These are phyloP conservation scores for Bradypus variegatus DNA, from an alignment of 2,797 vertebrate genomes.

Conservation along the genomic window DNA sequence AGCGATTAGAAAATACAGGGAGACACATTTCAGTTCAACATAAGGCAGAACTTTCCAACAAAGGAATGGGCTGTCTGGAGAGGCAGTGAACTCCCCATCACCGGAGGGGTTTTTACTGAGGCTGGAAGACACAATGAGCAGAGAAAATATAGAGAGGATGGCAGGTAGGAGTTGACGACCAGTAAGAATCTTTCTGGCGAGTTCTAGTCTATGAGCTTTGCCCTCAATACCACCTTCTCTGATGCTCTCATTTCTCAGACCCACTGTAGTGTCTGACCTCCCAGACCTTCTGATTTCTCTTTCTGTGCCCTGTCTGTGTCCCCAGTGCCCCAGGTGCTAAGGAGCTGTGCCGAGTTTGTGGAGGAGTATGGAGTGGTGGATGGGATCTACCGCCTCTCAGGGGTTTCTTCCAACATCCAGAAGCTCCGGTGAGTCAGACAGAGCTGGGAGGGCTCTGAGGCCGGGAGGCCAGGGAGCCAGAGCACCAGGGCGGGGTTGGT, in stretches of 20 bases:
- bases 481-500: background rate
- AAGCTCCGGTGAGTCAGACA: slow-evolving; percentile 80
- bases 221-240: background rate
- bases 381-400: slow-evolving; percentile 92
- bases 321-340: slow-evolving; percentile 88
- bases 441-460: background rate
- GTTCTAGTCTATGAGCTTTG: background rate
- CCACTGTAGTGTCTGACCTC: background rate
- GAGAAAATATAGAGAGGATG: background rate
- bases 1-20: background rate
- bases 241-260: background rate
- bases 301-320: background rate
- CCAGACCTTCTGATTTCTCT: background rate
- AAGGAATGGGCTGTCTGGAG: background rate
- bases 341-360: slow-evolving; percentile 87
- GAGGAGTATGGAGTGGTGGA: slow-evolving; percentile 90
- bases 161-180: background rate
- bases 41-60: background rate
- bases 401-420: slow-evolving; percentile 94
- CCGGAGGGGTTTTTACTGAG: background rate
- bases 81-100: background rate
- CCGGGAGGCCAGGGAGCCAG: background rate
- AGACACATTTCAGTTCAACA: background rate
- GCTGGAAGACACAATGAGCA: background rate
- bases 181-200: background rate